phyloP scores from a whole-genome alignment of 92 coral and sea anemone genomes.

The Parazoanthus darwini region DNA sequence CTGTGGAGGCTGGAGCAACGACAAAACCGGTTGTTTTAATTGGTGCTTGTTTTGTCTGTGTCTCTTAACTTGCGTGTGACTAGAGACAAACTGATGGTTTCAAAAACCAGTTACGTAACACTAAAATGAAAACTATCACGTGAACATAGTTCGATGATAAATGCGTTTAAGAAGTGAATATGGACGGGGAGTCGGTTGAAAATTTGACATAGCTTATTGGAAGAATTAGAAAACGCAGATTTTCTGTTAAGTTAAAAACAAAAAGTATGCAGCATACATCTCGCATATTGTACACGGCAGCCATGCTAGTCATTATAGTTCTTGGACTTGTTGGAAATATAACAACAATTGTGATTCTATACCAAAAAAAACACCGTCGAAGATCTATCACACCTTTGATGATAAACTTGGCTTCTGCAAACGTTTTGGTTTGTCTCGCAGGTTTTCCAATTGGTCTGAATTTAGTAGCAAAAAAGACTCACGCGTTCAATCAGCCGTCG shows the following conservation, averaged over 20 bases:
- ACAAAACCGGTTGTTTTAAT: too few species aligned
- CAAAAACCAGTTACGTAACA: too few species aligned
- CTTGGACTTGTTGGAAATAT: not conserved
- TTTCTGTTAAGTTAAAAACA: not conserved
- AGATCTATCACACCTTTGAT: constrained; percentile 3
- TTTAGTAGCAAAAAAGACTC: not conserved
- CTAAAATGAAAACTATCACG: not conserved
- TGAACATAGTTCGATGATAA: not conserved
- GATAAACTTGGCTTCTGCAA: constrained; percentile 3
- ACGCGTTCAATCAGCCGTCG: not conserved
- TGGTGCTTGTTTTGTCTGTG: too few species aligned
- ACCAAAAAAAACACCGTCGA: not conserved
- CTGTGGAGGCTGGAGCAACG: too few species aligned
- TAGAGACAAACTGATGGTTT: too few species aligned
- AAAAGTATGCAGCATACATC: not conserved
- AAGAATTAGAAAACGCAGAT: not conserved
- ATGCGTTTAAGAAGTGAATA: too few species aligned
- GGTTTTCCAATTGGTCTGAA: not conserved
- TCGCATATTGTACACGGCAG: not conserved
- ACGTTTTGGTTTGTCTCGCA: not conserved
- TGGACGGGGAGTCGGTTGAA: too few species aligned
- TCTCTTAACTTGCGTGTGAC: too few species aligned
- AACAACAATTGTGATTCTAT: not conserved
- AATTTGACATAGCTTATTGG: too few species aligned
- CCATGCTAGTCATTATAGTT: not conserved